Percentiles rank a stretch among this genome's conserved stretches.
Evolutionary conservation across 2,113 vertebrate species (phyloP).

Genomic region (Jacana jacana): DNA sequence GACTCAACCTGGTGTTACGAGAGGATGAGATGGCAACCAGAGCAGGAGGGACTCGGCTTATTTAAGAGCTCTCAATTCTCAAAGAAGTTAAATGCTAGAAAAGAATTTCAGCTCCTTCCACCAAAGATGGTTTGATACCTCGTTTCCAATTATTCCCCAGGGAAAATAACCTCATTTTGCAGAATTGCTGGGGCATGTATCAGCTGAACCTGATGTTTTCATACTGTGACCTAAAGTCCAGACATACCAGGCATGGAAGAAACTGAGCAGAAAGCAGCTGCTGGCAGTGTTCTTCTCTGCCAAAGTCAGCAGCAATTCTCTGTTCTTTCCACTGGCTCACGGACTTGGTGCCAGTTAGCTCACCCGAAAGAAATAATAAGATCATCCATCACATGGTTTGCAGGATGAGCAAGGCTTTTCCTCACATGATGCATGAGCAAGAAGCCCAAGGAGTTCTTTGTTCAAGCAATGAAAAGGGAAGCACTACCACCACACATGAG

Average conservation of each 20-base stretch:
- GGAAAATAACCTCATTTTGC: background rate
- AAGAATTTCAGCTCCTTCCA: background rate
- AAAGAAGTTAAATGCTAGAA: background rate
- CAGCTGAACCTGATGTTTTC: background rate
- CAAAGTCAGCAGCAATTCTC: conserved; percentile 24
- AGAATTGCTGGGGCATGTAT: background rate
- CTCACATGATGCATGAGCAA: background rate
- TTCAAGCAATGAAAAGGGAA: background rate
- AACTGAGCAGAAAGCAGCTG: conserved; percentile 11
- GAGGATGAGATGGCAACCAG: background rate
- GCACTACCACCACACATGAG: fast-evolving
- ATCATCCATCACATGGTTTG: background rate
- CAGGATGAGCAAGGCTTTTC: background rate
- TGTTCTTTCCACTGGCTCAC: background rate
- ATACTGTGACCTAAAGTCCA: conserved; percentile 13
- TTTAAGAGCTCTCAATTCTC: background rate
- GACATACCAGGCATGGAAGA: background rate
- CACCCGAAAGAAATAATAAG: background rate
- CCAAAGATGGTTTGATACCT: background rate
- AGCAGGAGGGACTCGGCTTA: background rate
- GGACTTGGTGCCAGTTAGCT: background rate
- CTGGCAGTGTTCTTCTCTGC: background rate
- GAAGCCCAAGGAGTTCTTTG: fast-evolving
- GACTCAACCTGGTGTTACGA: background rate
- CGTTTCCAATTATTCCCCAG: background rate